phyloP scores from a whole-genome alignment of 2,888 invertebrate genomes.

The Lumbricus terrestris region DNA sequence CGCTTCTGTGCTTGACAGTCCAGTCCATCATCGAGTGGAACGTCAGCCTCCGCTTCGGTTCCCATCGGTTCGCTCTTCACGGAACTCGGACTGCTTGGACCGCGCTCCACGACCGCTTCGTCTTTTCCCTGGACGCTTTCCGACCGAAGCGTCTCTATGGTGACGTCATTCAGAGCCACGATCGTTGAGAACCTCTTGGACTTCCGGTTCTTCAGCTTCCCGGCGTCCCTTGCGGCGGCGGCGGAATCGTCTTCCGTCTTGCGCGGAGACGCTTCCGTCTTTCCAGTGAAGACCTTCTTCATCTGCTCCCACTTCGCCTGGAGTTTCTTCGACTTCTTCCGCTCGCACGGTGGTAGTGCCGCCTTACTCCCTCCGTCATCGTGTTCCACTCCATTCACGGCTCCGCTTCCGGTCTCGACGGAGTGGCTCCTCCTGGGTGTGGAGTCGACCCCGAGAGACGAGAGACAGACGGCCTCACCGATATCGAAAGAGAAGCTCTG shows the following conservation, averaged over 20 bases:
- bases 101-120: too few relatives aligned
- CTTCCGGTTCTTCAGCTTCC: background rate
- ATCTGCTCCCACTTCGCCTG: conserved; percentile 34
- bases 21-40: background rate
- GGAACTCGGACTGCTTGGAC: conserved; percentile 25
- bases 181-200: conserved; percentile 6
- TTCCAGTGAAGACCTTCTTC: conserved; percentile 28
- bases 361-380: background rate
- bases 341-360: background rate
- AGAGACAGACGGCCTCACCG: background rate
- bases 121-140: background rate
- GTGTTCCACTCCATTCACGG: background rate
- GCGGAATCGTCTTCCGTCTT: background rate
- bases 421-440: background rate
- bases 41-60: background rate
- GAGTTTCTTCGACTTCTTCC: conserved; percentile 29
- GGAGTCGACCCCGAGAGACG: background rate
- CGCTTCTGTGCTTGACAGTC: background rate
- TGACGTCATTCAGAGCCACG: background rate
- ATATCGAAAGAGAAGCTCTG: background rate
- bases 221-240: background rate
- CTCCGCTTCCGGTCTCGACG: background rate
- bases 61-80: conserved; percentile 26
- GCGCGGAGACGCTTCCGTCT: background rate
- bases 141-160: background rate